Evolutionary conservation across 2,888 invertebrate genomes (phyloP).

Genomic region (Lissonota sp.): DNA sequence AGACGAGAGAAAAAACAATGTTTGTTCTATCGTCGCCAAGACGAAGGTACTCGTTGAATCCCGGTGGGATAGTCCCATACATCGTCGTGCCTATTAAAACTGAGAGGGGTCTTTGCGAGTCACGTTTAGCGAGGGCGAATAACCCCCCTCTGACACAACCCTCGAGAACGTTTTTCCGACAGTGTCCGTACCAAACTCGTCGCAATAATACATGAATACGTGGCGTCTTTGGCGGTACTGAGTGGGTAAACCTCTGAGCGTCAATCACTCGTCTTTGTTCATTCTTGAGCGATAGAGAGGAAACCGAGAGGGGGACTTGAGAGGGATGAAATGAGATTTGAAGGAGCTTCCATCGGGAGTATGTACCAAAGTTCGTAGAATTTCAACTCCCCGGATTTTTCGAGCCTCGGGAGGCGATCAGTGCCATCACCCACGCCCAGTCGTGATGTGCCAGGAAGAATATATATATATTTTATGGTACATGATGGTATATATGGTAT

Average conservation of each 20-base stretch:
- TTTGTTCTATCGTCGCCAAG: too few species aligned
- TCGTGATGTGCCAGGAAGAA: constrained; percentile 55
- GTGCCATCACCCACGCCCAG: constrained; percentile 66
- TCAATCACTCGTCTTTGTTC: constrained; percentile 20
- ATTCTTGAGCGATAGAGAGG: background rate
- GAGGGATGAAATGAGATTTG: background rate
- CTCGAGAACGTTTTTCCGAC: background rate
- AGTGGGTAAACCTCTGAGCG: background rate
- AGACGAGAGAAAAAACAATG: too few species aligned
- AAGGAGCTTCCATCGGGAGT: background rate
- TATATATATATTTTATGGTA: constrained; percentile 48
- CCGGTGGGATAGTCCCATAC: constrained; percentile 14
- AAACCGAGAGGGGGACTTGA: too few species aligned
- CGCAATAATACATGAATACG: constrained; percentile 44
- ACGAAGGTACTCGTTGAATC: background rate
- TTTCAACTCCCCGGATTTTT: too few species aligned
- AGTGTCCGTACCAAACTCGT: constrained; percentile 6
- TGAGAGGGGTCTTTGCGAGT: constrained; percentile 30
- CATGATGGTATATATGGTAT: too few species aligned
- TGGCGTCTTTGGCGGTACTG: constrained; percentile 8
- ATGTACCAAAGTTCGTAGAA: too few species aligned
- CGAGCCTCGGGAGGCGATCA: background rate
- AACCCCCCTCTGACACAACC: background rate
- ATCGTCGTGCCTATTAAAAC: constrained; percentile 44
- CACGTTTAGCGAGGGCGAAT: too few species aligned